These are phyloP conservation scores for Cuculus canorus DNA, from an alignment of 2,797 vertebrate species.

Conservation along the genomic window DNA sequence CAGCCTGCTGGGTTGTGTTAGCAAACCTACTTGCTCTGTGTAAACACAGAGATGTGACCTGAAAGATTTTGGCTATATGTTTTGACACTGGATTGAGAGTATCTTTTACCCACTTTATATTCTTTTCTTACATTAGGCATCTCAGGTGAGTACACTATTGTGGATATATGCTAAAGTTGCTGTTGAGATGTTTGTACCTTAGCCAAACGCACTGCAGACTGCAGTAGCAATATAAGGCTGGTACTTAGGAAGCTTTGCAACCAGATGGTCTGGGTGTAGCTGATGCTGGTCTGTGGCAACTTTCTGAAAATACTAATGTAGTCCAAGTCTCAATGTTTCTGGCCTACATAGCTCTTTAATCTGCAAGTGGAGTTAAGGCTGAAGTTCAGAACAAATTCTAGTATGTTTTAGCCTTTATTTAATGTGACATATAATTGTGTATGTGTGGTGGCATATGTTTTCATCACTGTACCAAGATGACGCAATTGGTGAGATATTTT, in stretches of 20 bases:
- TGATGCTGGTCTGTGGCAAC: neutral
- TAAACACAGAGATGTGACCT: neutral
- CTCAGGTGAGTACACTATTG: neutral
- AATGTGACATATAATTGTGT: neutral
- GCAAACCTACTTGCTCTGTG: neutral
- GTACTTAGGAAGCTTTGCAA: neutral
- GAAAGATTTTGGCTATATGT: neutral
- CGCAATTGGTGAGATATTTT: neutral
- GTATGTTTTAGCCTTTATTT: neutral
- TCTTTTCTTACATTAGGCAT: neutral
- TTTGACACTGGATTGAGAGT: neutral
- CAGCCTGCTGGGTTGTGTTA: neutral
- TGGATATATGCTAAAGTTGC: neutral
- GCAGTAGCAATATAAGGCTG: neutral
- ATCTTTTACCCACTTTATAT: neutral
- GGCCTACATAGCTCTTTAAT: neutral
- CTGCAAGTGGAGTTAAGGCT: neutral
- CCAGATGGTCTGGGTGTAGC: neutral
- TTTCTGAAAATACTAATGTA: neutral
- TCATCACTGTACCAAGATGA: neutral
- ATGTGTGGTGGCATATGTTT: neutral
- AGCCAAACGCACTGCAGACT: neutral
- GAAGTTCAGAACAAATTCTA: neutral
- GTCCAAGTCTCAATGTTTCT: neutral
- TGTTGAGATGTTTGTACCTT: neutral